Evolutionary conservation across 2,797 vertebrate genomes (phyloP).

Genomic region (Masticophis lateralis): DNA sequence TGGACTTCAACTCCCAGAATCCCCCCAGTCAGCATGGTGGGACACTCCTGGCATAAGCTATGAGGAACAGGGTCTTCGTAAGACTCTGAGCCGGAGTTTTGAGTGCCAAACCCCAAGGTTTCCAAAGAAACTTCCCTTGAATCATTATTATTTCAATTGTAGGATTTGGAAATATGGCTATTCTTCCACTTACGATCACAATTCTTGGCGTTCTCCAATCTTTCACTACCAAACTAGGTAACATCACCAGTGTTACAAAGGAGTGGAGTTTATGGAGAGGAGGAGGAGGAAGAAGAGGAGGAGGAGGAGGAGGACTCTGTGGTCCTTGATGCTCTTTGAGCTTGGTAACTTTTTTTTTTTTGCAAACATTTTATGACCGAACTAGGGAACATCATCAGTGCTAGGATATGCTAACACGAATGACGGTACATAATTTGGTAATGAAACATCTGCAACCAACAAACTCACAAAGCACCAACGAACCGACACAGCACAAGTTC

Average conservation of each 20-base stretch:
- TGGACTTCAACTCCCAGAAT: neutral
- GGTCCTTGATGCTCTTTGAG: too few species aligned
- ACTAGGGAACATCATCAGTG: too few species aligned
- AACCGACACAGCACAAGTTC: neutral
- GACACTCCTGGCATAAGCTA: neutral
- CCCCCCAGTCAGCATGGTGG: too few species aligned
- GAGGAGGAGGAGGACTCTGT: too few species aligned
- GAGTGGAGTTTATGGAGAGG: too few species aligned
- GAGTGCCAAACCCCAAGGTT: neutral
- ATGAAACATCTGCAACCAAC: neutral
- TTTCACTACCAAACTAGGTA: too few species aligned
- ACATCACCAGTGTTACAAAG: too few species aligned
- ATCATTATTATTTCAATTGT: neutral
- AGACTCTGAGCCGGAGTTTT: neutral
- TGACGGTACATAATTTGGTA: neutral
- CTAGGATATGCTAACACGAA: neutral
- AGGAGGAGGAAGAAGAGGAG: too few species aligned
- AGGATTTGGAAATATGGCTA: neutral
- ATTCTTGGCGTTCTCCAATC: neutral
- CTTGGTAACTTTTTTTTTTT: too few species aligned
- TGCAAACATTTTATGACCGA: too few species aligned
- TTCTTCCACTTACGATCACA: neutral
- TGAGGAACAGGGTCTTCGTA: neutral
- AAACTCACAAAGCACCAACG: neutral
- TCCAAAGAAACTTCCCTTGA: neutral